Base-by-base conservation (phyloP, 2,113 vertebrate species). In the Ahaetulla prasina region DNA sequence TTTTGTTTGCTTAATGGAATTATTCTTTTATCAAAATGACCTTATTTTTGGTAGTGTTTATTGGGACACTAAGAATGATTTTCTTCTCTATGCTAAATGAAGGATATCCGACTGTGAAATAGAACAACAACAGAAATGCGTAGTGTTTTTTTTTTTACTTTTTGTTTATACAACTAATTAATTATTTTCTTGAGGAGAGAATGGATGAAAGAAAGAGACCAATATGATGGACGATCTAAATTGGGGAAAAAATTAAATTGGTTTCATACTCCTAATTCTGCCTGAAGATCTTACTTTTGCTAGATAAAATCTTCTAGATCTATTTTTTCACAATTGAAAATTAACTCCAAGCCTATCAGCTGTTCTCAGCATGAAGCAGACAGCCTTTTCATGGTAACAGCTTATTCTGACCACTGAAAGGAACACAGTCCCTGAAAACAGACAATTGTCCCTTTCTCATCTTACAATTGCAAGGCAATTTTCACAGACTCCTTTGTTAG, bases 401-500 rank as follows among this genome's bases (percentile, higher is more conserved):
- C 49, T 90, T 88, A 25, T 92, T 20, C 57, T 92, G 22, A 35
- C 16, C 84, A 49, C n/a, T n/a, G 89, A 43, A 90, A 86, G 74
- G 54, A 52, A 50, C 50, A n/a, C 74, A 3, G 12, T 52, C 47
- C 88, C 89, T n/a, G 6, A 89, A 53, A 18, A 87, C 39, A 91
- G 50, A 80, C 52, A 80, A 80, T 60, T 80, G 88, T 90, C 49
- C 43, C 39, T 11, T 90, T 20, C 54, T 93, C 87, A 27, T 4
- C 25, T 53, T 85, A 87, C 89, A 92, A 39, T 2, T 85, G 68
- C 30, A 84, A 8, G 1, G 85, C 47, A 85, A 50, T 18, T 74
- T 86, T 85, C 54, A 89, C 22, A 47, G 35, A 30, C 43, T 25
- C 54, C 50, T 95, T 68, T 89, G 43, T 92, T 91, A 92, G 23